Evolutionary conservation across 2,113 vertebrate genomes (phyloP).

Genomic region (Misgurnus mizolepis): DNA sequence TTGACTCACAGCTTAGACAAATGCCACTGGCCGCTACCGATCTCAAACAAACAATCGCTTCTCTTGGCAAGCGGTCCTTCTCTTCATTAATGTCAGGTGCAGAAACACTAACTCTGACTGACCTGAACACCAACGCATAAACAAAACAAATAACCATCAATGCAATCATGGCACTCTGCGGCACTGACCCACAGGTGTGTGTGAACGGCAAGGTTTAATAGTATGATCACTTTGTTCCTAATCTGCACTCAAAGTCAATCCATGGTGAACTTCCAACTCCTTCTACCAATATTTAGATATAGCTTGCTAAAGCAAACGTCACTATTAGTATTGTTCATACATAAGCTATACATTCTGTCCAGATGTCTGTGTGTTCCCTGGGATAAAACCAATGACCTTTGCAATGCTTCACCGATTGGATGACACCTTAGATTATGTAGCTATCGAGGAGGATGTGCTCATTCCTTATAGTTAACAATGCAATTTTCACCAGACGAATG

Average conservation of each 20-base stretch:
- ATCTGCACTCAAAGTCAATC: conserved; percentile 30
- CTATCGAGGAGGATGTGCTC: too few species aligned
- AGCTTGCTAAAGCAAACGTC: neutral
- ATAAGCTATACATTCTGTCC: too few species aligned
- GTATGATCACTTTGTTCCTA: conserved; percentile 4
- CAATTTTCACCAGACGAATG: too few species aligned
- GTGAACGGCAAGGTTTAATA: neutral
- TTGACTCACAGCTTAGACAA: conserved; percentile 58
- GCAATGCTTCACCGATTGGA: too few species aligned
- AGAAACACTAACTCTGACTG: conserved; percentile 51
- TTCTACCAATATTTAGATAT: neutral
- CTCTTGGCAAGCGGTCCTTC: conserved; percentile 41
- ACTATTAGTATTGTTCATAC: too few species aligned
- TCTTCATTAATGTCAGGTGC: conserved; percentile 49
- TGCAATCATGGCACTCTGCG: neutral
- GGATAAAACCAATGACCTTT: too few species aligned
- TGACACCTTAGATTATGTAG: too few species aligned
- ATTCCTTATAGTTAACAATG: too few species aligned
- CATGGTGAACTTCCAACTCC: conserved; percentile 16
- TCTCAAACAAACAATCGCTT: conserved; percentile 60
- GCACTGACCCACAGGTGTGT: neutral
- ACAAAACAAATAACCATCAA: conserved; percentile 46
- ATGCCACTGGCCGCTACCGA: conserved; percentile 66
- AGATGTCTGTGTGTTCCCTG: too few species aligned
- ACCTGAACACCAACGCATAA: conserved; percentile 45